phyloP scores from a whole-genome alignment of 2,797 vertebrate genomes.

The Chloroceryle amazona region DNA sequence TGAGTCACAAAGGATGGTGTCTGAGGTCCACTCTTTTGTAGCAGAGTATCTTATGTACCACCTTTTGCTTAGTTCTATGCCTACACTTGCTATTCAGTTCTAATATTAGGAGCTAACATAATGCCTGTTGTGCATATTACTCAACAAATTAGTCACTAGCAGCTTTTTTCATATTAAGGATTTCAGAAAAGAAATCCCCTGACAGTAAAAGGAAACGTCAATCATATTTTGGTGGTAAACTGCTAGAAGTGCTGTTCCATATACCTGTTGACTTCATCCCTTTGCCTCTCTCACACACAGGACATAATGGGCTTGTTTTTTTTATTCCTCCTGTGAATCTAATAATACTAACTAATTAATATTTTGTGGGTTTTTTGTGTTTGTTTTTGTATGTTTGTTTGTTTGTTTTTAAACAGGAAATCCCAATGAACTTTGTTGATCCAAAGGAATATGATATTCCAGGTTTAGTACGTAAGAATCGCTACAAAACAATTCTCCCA shows the following conservation, averaged over 20 bases:
- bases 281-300: not conserved
- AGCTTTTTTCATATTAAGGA: not conserved
- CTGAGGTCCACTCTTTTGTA: not conserved
- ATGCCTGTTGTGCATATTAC: not conserved
- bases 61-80: slow-evolving; percentile 8
- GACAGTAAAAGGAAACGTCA: slow-evolving; percentile 48
- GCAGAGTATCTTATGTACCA: not conserved
- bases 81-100: slow-evolving; percentile 16
- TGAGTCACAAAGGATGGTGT: slow-evolving; percentile 50
- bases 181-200: slow-evolving; percentile 41
- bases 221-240: slow-evolving; percentile 13
- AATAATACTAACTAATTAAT: not conserved
- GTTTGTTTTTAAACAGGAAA: slow-evolving; percentile 86
- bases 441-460: slow-evolving; percentile 97
- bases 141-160: slow-evolving; percentile 51
- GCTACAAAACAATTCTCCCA: slow-evolving; percentile 98
- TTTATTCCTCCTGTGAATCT: slow-evolving; percentile 15
- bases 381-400: slow-evolving; percentile 28
- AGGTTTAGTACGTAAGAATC: slow-evolving; percentile 97
- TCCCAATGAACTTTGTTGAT: slow-evolving; percentile 99
- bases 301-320: not conserved
- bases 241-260: not conserved
- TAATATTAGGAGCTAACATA: slow-evolving; percentile 34
- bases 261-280: slow-evolving; percentile 37
- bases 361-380: not conserved